Conservation (phyloP, 1,140 invertebrate genomes). For the Drosophila watanabei region DNA sequence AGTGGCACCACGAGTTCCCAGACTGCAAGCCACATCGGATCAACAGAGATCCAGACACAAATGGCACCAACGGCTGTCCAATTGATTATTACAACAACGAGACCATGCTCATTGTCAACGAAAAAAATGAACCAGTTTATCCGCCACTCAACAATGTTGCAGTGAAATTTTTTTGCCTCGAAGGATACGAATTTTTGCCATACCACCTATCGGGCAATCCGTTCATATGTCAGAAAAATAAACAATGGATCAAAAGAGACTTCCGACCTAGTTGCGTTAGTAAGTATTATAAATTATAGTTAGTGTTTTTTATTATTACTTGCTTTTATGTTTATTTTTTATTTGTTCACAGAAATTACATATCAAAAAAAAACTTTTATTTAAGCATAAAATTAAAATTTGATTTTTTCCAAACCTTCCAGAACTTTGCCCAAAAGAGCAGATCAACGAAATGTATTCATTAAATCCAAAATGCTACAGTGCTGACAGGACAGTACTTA, state of each 20-base stretch:
- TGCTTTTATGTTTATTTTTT: too few species aligned
- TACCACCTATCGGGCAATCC: not conserved
- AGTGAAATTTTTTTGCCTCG: not conserved
- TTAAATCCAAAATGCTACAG: not conserved
- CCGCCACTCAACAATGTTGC: not conserved
- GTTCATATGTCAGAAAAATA: not conserved
- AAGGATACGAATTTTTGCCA: not conserved
- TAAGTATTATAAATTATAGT: not conserved
- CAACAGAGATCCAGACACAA: not conserved
- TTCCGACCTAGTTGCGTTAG: not conserved
- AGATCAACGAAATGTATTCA: not conserved
- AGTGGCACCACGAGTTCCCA: not conserved
- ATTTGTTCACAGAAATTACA: too few species aligned
- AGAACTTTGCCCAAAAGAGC: not conserved
- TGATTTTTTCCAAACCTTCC: not conserved
- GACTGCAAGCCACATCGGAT: not conserved
- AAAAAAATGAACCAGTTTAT: not conserved
- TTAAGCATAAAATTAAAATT: not conserved
- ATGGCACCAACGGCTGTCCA: not conserved
- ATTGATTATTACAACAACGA: not conserved
- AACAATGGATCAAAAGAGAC: not conserved
- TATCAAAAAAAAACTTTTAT: too few species aligned
- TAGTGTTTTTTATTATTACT: too few species aligned
- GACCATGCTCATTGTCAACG: not conserved
- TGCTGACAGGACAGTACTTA: not conserved